Evolutionary conservation across 2,113 vertebrate species (phyloP).

Genomic region (Trematomus loennbergii): DNA sequence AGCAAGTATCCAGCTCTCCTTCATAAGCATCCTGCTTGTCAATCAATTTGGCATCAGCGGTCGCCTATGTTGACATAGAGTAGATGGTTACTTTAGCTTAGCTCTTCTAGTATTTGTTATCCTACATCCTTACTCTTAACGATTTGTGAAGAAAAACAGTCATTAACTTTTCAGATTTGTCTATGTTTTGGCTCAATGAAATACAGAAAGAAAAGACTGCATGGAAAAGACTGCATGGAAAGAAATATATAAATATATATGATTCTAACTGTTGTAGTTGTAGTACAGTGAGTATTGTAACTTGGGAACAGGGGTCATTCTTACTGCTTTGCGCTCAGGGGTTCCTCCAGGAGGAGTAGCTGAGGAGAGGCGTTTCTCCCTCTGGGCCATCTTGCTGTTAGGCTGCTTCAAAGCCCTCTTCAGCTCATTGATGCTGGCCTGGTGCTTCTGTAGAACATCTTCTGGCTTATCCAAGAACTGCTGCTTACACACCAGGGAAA

Average conservation of each 20-base stretch:
- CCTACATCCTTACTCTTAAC: conserved; percentile 10
- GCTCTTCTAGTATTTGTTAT: conserved; percentile 28
- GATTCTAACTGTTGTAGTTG: not conserved
- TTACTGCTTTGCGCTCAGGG: conserved; percentile 89
- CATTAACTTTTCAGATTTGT: not conserved
- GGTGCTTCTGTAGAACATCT: conserved; percentile 97
- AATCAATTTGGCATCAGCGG: conserved; percentile 96
- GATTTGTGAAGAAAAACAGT: conserved; percentile 1
- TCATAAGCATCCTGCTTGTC: conserved; percentile 91
- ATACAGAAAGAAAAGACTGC: not conserved
- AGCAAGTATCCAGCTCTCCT: conserved; percentile 83
- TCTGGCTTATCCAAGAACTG: conserved; percentile 98
- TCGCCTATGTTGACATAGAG: conserved; percentile 98
- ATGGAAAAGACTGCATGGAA: not conserved
- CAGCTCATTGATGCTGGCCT: conserved; percentile 99
- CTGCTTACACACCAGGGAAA: conserved; percentile 49
- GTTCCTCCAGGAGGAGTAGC: conserved; percentile 90
- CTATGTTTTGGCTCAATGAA: not conserved
- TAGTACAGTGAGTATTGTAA: not conserved
- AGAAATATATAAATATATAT: not conserved
- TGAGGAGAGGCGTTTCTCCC: conserved; percentile 90
- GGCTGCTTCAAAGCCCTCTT: conserved; percentile 97
- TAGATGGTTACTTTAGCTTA: conserved; percentile 92
- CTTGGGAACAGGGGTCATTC: conserved; percentile 24
- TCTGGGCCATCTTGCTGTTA: conserved; percentile 97